phyloP scores from a whole-genome alignment of 1,140 invertebrate genomes.

The Anastatus disparis region DNA sequence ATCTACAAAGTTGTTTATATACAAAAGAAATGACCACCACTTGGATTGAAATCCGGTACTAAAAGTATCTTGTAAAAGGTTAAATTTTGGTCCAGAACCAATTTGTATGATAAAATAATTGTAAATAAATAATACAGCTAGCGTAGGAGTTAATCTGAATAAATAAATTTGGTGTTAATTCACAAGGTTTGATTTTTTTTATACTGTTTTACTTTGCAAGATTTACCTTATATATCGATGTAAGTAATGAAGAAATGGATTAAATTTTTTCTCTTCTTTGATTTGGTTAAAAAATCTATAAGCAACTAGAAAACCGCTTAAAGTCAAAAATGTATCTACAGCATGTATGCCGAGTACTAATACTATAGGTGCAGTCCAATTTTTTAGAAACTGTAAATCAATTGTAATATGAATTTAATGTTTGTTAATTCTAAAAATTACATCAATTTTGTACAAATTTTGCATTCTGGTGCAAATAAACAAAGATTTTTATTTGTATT shows the following conservation, averaged over 20 bases:
- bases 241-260: conserved; percentile 56
- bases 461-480: too few species aligned
- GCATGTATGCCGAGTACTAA: too few species aligned
- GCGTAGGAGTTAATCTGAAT: conserved; percentile 64
- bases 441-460: too few species aligned
- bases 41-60: conserved; percentile 59
- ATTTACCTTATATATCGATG: conserved; percentile 57
- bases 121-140: conserved; percentile 56
- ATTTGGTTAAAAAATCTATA: conserved; percentile 69
- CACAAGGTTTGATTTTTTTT: too few species aligned
- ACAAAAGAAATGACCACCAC: conserved; percentile 72
- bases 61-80: conserved; percentile 44
- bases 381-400: too few species aligned
- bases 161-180: too few species aligned
- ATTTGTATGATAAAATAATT: conserved; percentile 56
- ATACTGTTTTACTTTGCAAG: too few species aligned
- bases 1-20: conserved; percentile 71
- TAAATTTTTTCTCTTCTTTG: conserved; percentile 55
- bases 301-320: conserved; percentile 71
- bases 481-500: too few species aligned
- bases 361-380: too few species aligned
- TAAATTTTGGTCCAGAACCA: conserved; percentile 63
- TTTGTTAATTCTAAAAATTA: too few species aligned
- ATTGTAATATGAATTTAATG: too few species aligned
- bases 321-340: conserved; percentile 70